These are phyloP conservation scores for Coptotermes formosanus DNA, from an alignment of 1,140 invertebrate species.

Conservation along the genomic window DNA sequence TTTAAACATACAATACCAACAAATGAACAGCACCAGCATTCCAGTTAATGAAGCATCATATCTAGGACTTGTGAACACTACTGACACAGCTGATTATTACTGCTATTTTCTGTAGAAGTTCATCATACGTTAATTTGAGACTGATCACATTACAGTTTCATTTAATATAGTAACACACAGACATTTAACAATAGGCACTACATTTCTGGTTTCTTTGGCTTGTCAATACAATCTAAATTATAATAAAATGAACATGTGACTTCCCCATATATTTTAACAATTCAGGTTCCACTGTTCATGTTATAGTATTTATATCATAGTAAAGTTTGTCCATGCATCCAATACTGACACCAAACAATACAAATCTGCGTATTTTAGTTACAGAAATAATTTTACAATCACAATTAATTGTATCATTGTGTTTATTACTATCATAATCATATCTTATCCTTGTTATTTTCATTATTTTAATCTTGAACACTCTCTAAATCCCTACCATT, in stretches of 20 bases:
- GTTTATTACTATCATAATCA: background rate
- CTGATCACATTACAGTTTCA: background rate
- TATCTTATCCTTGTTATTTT: background rate
- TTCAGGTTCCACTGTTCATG: conserved; percentile 5
- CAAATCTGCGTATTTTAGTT: background rate
- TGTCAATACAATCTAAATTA: conserved; percentile 5
- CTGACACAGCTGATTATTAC: background rate
- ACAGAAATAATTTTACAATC: background rate
- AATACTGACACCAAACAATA: background rate
- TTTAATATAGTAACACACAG: conserved; percentile 8
- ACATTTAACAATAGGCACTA: conserved; percentile 19
- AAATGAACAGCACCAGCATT: too few relatives aligned
- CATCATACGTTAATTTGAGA: background rate
- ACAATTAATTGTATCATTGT: background rate
- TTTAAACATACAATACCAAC: too few relatives aligned
- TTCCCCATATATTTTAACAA: conserved; percentile 4
- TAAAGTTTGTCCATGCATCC: background rate
- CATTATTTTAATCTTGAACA: background rate
- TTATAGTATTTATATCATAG: background rate
- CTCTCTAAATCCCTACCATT: background rate
- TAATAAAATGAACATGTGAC: conserved; percentile 6
- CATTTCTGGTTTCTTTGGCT: background rate
- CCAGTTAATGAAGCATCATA: background rate
- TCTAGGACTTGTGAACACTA: background rate
- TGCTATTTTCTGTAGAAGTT: background rate